Conservation (phyloP, 2,888 invertebrate species). For the Andrena flavipes region DNA sequence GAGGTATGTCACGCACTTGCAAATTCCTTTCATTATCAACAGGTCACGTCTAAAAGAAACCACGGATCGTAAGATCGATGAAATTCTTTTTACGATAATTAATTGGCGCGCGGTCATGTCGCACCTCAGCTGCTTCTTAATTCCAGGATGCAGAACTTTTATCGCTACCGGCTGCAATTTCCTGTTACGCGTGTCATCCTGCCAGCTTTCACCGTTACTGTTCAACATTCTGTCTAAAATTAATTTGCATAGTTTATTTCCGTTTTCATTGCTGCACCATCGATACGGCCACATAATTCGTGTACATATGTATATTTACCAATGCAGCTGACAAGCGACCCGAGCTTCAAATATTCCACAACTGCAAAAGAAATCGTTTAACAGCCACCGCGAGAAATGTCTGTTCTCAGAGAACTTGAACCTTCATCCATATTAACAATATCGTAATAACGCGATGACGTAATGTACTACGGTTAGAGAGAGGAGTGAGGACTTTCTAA, state of each 20-base stretch:
- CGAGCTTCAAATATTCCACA: constrained; percentile 65
- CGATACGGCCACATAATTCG: background rate
- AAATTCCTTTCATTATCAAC: constrained; percentile 81
- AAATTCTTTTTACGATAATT: background rate
- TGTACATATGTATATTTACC: constrained; percentile 34
- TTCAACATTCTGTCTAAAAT: constrained; percentile 54
- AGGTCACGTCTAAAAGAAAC: constrained; percentile 81
- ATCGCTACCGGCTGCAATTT: constrained; percentile 81
- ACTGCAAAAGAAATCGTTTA: constrained; percentile 55
- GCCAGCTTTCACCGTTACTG: background rate
- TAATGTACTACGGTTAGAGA: background rate
- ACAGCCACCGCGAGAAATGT: background rate
- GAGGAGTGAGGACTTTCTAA: background rate
- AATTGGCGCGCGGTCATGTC: background rate
- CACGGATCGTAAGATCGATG: background rate
- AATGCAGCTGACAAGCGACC: constrained; percentile 26
- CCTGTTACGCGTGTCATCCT: background rate
- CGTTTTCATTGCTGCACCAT: background rate
- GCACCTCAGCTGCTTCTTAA: constrained; percentile 79
- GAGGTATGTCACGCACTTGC: constrained; percentile 75
- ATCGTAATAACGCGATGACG: no score
- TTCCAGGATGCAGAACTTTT: constrained; percentile 84
- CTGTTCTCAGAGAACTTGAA: background rate
- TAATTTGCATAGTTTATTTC: background rate
- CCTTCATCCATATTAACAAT: constrained; percentile 59